These are phyloP conservation scores for Alces alces DNA, from an alignment of 2,113 vertebrate genomes.

Conservation along the genomic window DNA sequence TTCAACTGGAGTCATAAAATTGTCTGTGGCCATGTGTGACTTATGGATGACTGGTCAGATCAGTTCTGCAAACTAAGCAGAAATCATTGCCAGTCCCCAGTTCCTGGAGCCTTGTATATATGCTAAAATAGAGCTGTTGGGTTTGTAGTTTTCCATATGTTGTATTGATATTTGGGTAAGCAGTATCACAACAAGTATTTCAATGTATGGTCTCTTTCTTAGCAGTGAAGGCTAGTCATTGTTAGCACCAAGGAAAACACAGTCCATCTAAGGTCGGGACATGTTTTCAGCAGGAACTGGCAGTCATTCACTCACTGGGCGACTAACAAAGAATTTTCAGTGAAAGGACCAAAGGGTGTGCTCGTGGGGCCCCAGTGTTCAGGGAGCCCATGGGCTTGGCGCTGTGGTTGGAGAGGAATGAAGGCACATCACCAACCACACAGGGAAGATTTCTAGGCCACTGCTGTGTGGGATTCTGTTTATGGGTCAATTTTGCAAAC, in stretches of 20 bases:
- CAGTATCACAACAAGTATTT: not conserved
- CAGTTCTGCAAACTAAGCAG: not conserved
- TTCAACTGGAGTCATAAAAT: not conserved
- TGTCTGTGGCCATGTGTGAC: not conserved
- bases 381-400: not conserved
- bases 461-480: conserved; percentile 43
- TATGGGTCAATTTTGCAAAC: conserved; percentile 65
- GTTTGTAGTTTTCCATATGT: not conserved
- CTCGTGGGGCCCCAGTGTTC: not conserved
- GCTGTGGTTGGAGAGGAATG: conserved; percentile 43
- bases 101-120: not conserved
- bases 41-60: not conserved
- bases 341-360: conserved; percentile 9
- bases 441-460: conserved; percentile 60
- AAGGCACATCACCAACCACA: conserved; percentile 54
- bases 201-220: not conserved
- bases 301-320: conserved; percentile 28
- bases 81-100: not conserved
- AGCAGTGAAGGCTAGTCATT: conserved; percentile 18
- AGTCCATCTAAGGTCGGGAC: conserved; percentile 48
- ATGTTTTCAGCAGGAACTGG: conserved; percentile 60
- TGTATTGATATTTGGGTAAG: not conserved
- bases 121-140: not conserved
- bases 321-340: conserved; percentile 69
- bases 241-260: conserved; percentile 44